phyloP scores from a whole-genome alignment of 2,113 vertebrate genomes.

The Callipepla squamata region DNA sequence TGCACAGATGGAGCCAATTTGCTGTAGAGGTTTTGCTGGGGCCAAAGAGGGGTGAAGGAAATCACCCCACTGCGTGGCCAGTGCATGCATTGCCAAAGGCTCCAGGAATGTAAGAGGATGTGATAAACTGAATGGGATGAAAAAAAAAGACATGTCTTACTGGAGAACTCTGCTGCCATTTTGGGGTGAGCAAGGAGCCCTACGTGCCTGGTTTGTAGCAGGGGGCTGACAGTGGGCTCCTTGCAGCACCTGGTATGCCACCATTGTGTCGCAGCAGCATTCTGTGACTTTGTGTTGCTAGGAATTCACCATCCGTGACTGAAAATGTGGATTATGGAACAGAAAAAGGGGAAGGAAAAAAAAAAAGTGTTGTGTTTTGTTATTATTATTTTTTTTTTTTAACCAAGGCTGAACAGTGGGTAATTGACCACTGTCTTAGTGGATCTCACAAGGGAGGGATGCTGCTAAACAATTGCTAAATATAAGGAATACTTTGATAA shows the following conservation, averaged over 20 bases:
- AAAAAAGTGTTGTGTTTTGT: background rate
- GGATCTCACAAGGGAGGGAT: conserved; percentile 27
- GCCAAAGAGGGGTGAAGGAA: background rate
- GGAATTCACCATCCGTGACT: accelerated
- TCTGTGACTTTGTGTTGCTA: background rate
- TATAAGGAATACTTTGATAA: conserved; percentile 69
- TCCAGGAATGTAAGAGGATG: background rate
- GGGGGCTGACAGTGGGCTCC: background rate
- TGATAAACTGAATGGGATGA: background rate
- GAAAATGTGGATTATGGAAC: background rate
- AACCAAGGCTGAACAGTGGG: background rate
- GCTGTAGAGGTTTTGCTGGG: background rate
- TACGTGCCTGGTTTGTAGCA: background rate
- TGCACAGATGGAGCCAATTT: background rate
- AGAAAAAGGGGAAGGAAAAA: background rate
- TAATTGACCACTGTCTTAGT: background rate
- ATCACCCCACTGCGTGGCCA: background rate
- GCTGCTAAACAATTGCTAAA: conserved; percentile 77
- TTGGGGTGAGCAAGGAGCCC: background rate
- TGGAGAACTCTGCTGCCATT: background rate
- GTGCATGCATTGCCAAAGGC: accelerated
- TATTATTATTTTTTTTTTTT: background rate
- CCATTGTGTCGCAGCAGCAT: background rate
- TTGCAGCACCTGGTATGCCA: background rate
- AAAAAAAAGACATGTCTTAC: background rate